Evolutionary conservation across 1,140 invertebrate genomes (phyloP).

Genomic region (Plodia interpunctella): DNA sequence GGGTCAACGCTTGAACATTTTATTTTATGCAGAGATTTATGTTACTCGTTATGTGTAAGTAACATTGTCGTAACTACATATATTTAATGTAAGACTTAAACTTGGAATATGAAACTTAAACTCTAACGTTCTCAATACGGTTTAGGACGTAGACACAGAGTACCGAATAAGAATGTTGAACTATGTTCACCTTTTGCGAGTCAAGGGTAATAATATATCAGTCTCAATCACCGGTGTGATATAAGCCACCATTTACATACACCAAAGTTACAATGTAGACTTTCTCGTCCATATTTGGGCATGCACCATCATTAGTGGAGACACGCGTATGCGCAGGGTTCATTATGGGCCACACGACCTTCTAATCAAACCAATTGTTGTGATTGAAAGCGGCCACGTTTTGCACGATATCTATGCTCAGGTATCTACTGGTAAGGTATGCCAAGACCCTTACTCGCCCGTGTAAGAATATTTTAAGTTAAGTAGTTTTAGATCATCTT

Average conservation of each 20-base stretch:
- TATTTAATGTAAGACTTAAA: too few species aligned
- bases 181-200: too few species aligned
- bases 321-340: background rate
- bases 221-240: too few species aligned
- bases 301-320: background rate
- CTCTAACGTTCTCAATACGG: too few species aligned
- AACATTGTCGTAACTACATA: background rate
- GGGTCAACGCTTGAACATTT: background rate
- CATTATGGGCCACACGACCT: background rate
- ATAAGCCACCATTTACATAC: background rate
- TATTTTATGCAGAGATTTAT: constrained; percentile 1
- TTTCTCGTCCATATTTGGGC: background rate
- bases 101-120: too few species aligned
- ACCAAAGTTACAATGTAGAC: background rate
- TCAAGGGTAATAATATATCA: too few species aligned
- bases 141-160: too few species aligned
- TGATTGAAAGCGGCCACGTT: constrained; percentile 4
- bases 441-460: too few species aligned
- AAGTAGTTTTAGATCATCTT: too few species aligned
- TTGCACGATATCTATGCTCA: background rate
- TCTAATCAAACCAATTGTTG: background rate
- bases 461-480: too few species aligned
- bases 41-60: background rate
- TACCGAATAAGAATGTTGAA: too few species aligned
- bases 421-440: too few species aligned